These are phyloP conservation scores for Latheticus oryzae DNA, from an alignment of 2,888 invertebrate species.

Conservation along the genomic window DNA sequence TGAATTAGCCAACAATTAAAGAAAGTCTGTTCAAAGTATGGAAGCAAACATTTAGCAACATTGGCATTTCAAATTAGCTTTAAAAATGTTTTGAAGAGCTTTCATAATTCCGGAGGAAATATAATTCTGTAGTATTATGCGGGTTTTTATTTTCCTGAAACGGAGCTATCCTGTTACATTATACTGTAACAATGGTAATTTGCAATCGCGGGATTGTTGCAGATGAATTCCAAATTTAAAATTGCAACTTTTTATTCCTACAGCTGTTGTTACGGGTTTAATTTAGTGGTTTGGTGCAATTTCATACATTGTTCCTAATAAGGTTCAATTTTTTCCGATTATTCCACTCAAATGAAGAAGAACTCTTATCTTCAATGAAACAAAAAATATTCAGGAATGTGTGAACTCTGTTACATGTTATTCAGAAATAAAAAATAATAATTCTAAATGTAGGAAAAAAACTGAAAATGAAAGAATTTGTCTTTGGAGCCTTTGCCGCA, in stretches of 20 bases:
- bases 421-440: neutral
- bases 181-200: constrained; percentile 57
- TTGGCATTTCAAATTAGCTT: constrained; percentile 50
- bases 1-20: constrained; percentile 37
- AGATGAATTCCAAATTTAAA: constrained; percentile 52
- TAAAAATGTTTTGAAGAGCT: constrained; percentile 49
- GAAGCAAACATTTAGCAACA: constrained; percentile 45
- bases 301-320: constrained; percentile 28
- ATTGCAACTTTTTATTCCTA: constrained; percentile 48
- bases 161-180: constrained; percentile 51
- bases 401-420: too few species aligned
- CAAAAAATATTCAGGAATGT: too few species aligned
- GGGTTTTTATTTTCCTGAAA: constrained; percentile 49
- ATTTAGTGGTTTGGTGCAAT: constrained; percentile 38
- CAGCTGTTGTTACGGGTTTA: constrained; percentile 41
- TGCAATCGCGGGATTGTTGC: constrained; percentile 50
- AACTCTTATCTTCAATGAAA: neutral
- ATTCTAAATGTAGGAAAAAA: too few species aligned
- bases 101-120: constrained; percentile 54
- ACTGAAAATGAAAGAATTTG: constrained; percentile 8
- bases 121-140: constrained; percentile 54
- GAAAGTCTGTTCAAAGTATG: constrained; percentile 27
- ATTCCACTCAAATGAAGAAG: neutral
- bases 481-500: constrained; percentile 12
- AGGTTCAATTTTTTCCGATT: neutral